Evolutionary conservation across 2,797 vertebrate species (phyloP).

Genomic region (Acanthurus tractus): DNA sequence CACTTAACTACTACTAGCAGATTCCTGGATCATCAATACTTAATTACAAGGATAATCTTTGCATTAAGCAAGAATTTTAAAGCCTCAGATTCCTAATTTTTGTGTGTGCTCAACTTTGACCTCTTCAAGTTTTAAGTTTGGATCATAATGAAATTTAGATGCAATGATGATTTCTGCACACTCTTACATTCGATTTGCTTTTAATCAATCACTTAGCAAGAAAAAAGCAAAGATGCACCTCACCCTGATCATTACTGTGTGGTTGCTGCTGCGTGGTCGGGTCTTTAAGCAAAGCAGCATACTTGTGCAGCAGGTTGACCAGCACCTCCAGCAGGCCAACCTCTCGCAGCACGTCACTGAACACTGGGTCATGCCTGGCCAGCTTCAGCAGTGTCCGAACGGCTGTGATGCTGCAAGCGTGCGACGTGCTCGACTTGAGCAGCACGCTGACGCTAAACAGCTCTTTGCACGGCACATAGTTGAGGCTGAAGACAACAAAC

Average conservation of each 20-base stretch:
- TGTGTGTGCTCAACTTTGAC: neutral
- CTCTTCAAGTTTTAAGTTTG: neutral
- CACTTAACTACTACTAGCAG: neutral
- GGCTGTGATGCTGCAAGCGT: slow-evolving; percentile 94
- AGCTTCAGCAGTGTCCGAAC: slow-evolving; percentile 93
- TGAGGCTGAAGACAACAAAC: slow-evolving; percentile 96
- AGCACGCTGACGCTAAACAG: slow-evolving; percentile 98
- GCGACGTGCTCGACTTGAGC: slow-evolving; percentile 93
- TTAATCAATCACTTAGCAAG: too few species aligned
- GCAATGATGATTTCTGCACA: too few species aligned
- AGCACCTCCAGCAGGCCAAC: slow-evolving; percentile 97
- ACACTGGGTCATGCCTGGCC: slow-evolving; percentile 93
- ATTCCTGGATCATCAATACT: neutral
- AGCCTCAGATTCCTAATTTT: neutral
- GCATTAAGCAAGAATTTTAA: neutral
- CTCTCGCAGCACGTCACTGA: slow-evolving; percentile 98
- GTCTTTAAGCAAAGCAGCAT: slow-evolving; percentile 96
- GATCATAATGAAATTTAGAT: too few species aligned
- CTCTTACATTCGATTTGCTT: too few species aligned
- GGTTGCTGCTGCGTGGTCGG: slow-evolving; percentile 87
- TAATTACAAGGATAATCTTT: neutral
- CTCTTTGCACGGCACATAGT: slow-evolving; percentile 99
- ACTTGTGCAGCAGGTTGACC: slow-evolving; percentile 98
- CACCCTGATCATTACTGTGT: slow-evolving; percentile 91
- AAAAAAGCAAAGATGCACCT: neutral